Base-by-base conservation (phyloP, 35 echinoderm and acorn worm species). In the Lytechinus variegatus region DNA sequence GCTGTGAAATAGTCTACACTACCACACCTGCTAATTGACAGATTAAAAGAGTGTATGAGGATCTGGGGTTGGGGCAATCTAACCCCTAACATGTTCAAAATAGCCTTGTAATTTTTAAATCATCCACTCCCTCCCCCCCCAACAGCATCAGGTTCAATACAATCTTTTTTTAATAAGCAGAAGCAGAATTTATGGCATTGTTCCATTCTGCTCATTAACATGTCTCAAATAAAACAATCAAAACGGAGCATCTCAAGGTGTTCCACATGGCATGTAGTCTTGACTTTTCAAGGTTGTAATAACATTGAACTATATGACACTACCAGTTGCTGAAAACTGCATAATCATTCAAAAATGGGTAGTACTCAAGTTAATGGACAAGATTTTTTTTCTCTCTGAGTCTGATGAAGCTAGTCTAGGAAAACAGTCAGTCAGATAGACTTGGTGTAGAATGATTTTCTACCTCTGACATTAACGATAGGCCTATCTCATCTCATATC, bases 381-480 rank as follows among this genome's bases (percentile, higher is more conserved):
- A 71, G 12, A 71, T 16, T 16, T 5, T 71, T 71, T 9, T 8
- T 71, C 61, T 71, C 11, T 13, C 21, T 16, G 14, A 24, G 66
- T 79, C 66, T 79, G 66, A 24, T 79, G 66, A 16, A n/a, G 66
- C 66, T 79, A n/a, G 66, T 79, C 66, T 79, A 79, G n/a, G n/a
- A 4, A 4, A 24, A n/a, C 66, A 79, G 66, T 79, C 66, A 79
- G 66, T 79, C 66, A 79, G 66, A 79, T 79, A 79, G 21, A 7
- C 16, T 24, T 79, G 66, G 66, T 79, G 66, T n/a, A 79, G 16
- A 79, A 19, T 79, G 5, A 58, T 58, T 24, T 79, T 79, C 14
- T 79, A 79, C 66, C 66, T 79, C 66, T 79, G 66, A 79, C 66
- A 79, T 79, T 79, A 79, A 79, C 16, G 66, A 79, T 58, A 79